These are phyloP conservation scores for Triplophysa siluroides DNA, from an alignment of 2,113 vertebrate genomes.

Conservation along the genomic window DNA sequence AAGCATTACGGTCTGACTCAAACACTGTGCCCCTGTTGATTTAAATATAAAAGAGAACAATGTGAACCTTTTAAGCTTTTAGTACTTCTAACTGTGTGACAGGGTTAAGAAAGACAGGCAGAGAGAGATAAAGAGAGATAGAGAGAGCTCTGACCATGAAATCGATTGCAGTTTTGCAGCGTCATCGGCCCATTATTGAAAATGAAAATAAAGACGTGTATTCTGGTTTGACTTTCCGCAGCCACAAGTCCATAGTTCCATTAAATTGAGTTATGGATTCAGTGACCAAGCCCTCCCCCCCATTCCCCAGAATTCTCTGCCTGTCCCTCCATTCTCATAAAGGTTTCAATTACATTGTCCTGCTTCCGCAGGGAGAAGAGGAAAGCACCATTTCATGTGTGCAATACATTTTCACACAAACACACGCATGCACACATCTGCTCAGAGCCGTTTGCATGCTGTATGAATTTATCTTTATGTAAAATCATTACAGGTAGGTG, in stretches of 20 bases:
- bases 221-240: slow-evolving; percentile 55
- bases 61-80: neutral
- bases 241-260: slow-evolving; percentile 57
- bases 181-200: slow-evolving; percentile 56
- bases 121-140: neutral
- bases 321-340: slow-evolving; percentile 46
- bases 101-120: neutral
- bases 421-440: slow-evolving; percentile 12
- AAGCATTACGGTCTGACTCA: neutral
- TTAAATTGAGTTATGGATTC: slow-evolving; percentile 58
- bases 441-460: slow-evolving; percentile 5
- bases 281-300: slow-evolving; percentile 37
- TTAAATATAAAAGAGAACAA: neutral
- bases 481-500: slow-evolving; percentile 17
- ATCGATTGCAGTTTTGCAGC: slow-evolving; percentile 52
- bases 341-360: slow-evolving; percentile 50
- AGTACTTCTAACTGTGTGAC: neutral
- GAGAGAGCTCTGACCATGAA: slow-evolving; percentile 34
- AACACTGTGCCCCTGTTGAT: neutral
- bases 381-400: slow-evolving; percentile 47
- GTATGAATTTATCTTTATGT: slow-evolving; percentile 9
- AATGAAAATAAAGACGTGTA: slow-evolving; percentile 56
- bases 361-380: slow-evolving; percentile 39
- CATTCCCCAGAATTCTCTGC: slow-evolving; percentile 23
- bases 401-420: slow-evolving; percentile 10